Evolutionary conservation across 2,113 vertebrate genomes (phyloP).

Genomic region (Dendrocopos noguchii): DNA sequence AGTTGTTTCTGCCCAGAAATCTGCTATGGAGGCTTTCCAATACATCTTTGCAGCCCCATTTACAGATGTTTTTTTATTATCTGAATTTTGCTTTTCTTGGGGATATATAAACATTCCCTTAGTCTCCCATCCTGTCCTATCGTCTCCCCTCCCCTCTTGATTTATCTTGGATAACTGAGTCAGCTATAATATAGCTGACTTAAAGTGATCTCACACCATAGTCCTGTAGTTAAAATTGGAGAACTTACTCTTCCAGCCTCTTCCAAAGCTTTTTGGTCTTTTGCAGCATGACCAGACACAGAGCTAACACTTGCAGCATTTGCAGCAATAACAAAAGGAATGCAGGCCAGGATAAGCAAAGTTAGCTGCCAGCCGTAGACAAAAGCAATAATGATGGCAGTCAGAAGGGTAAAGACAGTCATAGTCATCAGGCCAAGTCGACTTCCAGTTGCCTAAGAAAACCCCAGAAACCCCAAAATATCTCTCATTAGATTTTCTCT

Average conservation of each 20-base stretch:
- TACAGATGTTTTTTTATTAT: conserved; percentile 6
- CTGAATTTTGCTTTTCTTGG: neutral
- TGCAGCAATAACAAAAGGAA: conserved; percentile 74
- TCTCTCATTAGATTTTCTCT: neutral
- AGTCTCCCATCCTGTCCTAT: neutral
- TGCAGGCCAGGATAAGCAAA: conserved; percentile 75
- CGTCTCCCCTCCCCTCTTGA: neutral
- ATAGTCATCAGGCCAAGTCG: conserved; percentile 68
- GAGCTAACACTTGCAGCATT: conserved; percentile 69
- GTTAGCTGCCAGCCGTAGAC: conserved; percentile 77
- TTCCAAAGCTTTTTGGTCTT: conserved; percentile 79
- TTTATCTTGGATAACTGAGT: neutral
- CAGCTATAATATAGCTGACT: neutral
- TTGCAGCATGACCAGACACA: conserved; percentile 71
- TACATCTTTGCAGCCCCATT: neutral
- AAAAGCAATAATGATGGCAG: conserved; percentile 73
- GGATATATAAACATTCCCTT: neutral
- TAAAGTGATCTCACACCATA: neutral
- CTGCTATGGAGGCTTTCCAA: neutral
- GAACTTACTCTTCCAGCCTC: conserved; percentile 76
- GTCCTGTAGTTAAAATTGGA: neutral
- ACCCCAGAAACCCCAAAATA: conserved; percentile 9
- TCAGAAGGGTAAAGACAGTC: conserved; percentile 53
- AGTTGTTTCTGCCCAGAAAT: neutral
- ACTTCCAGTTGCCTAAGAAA: conserved; percentile 70